Evolutionary conservation across 2,888 invertebrate species (phyloP), one percentile per base, ranked within the genome.

Genomic region (Caenorhabditis imperialis): DNA sequence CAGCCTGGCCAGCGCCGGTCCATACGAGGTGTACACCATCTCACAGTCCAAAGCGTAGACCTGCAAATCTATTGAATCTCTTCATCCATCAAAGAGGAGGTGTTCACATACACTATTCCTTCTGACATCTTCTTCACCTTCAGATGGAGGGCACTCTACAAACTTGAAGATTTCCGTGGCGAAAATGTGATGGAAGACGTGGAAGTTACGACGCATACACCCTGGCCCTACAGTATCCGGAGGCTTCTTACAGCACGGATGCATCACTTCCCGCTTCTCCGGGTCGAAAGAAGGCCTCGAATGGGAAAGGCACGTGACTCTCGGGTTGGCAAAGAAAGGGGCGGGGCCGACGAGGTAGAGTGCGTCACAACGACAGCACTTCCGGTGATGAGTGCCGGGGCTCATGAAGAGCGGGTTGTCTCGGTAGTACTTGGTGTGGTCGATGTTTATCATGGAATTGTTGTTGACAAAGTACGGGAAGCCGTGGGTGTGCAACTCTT

Each of bases 1-100:
- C 2, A 86, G 25, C 14, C 85, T 57, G 1, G 85, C 85, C 40
- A 84, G 57, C 4, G 73, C 76, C 3, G 78, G 71, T 14, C 85
- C 85, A 73, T 78, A 74, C 2, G 74, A 69, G 0, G 84, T 84
- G 70, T 83, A 84, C 8, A 84, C 77, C 84, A 84, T 84, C 40
- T 99, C 98, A 91, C 98, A 99, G 90, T 99, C 99, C 75, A 98
- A 90, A 14, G 96, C 94, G 89, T 92, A 97, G 20, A 95, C 92
- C 37, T 80, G 38, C 30, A 54, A 53, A 25, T 4, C 27, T 2
- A 8, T 20, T 8, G 7, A 10, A 23, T 8, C 10, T 5, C 3
- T 22, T 23, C 6, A 2, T 2, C 8, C 20, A 2, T 40, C 18
- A 40, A 40, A n/a, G 27, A 4, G 8, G 25, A n/a, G 2, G 16